These are phyloP conservation scores for Coptodon bakossiorum DNA, from an alignment of 2,113 vertebrate species.

Conservation along the genomic window DNA sequence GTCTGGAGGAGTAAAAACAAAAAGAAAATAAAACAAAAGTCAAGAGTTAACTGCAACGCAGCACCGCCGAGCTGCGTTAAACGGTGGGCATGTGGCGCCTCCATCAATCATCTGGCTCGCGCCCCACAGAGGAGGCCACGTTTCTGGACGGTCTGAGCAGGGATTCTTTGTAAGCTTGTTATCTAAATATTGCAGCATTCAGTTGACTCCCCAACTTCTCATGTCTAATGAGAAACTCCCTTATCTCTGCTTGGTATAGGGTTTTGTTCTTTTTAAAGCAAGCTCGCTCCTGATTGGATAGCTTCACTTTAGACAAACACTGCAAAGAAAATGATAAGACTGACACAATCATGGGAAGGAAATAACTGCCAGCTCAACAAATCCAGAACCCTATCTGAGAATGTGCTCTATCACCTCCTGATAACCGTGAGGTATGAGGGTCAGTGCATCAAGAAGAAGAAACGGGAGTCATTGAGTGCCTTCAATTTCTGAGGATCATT, in stretches of 20 bases:
- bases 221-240: not conserved
- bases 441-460: not conserved
- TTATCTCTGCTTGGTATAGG: not conserved
- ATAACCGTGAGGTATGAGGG: not conserved
- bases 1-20: not conserved
- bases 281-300: not conserved
- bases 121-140: not conserved
- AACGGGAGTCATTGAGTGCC: not conserved
- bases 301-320: not conserved
- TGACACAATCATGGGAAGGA: constrained; percentile 9
- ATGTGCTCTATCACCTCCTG: not conserved
- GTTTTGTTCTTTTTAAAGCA: not conserved
- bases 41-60: not conserved
- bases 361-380: not conserved
- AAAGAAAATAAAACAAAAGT: not conserved
- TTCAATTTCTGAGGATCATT: not conserved
- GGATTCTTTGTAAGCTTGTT: not conserved
- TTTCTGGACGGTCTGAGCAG: not conserved
- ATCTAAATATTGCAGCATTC: not conserved
- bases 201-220: not conserved
- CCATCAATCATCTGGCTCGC: not conserved
- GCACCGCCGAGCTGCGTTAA: not conserved
- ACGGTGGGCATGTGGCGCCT: not conserved
- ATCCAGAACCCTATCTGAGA: not conserved
- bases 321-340: constrained; percentile 13